Evolutionary conservation across 64 coral and sea anemone genomes (phyloP).

Genomic region (Porites lutea): DNA sequence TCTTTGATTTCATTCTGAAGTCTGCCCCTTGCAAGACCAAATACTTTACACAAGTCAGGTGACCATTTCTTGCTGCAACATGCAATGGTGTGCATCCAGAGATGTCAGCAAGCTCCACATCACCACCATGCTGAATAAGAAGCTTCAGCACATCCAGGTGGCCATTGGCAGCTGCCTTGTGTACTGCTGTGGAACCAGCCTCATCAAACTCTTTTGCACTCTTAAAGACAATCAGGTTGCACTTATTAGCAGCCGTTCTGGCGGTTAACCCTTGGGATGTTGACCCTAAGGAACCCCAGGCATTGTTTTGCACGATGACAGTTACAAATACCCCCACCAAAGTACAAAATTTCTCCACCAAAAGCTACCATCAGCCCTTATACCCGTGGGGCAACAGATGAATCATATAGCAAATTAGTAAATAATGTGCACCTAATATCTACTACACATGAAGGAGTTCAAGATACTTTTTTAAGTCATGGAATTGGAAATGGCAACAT

Average conservation of each 20-base stretch:
- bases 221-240: slow-evolving; percentile 11
- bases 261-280: too few relatives aligned
- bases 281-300: too few relatives aligned
- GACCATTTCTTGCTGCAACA: slow-evolving; percentile 87
- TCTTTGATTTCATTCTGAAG: slow-evolving; percentile 74
- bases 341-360: too few relatives aligned
- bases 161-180: slow-evolving; percentile 94
- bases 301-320: too few relatives aligned
- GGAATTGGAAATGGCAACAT: too few relatives aligned
- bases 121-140: slow-evolving; percentile 80
- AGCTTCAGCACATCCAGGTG: slow-evolving; percentile 82
- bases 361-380: too few relatives aligned
- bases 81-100: slow-evolving; percentile 78
- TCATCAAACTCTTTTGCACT: slow-evolving; percentile 77
- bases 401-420: too few relatives aligned
- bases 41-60: slow-evolving; percentile 80
- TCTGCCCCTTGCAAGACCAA: slow-evolving; percentile 79
- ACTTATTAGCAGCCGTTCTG: background rate
- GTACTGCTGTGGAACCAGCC: slow-evolving; percentile 82
- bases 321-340: too few relatives aligned
- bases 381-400: too few relatives aligned
- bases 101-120: slow-evolving; percentile 76
- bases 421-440: too few relatives aligned
- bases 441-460: too few relatives aligned
- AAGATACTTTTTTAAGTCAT: too few relatives aligned